phyloP scores from a whole-genome alignment of 1,140 invertebrate species.

The Drosophila triauraria region DNA sequence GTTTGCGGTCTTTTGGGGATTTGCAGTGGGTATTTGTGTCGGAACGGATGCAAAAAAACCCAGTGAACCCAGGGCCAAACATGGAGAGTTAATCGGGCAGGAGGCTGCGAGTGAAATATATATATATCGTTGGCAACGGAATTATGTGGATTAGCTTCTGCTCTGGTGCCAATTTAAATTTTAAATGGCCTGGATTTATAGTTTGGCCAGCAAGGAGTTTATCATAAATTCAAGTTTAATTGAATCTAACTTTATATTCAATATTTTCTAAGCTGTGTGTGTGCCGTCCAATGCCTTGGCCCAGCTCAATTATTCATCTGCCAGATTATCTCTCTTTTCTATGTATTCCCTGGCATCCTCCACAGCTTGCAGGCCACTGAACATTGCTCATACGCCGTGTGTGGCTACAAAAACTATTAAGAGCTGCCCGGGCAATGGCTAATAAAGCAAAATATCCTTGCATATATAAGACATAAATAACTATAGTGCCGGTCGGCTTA shows the following conservation, averaged over 20 bases:
- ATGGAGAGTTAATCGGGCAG: constrained; percentile 22
- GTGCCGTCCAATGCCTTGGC: neutral
- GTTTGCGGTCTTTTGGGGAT: constrained; percentile 47
- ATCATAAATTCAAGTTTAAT: constrained; percentile 35
- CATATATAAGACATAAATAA: constrained; percentile 45
- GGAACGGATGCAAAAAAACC: constrained; percentile 15
- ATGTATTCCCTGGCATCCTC: neutral
- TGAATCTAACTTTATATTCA: constrained; percentile 23
- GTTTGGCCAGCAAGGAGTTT: constrained; percentile 11
- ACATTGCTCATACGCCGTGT: constrained; percentile 57
- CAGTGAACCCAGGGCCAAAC: constrained; percentile 3
- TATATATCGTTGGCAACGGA: constrained; percentile 10
- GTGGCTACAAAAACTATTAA: constrained; percentile 21
- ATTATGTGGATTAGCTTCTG: constrained; percentile 41
- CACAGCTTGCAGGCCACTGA: constrained; percentile 21
- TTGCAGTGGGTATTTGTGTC: constrained; percentile 35
- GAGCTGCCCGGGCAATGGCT: constrained; percentile 33
- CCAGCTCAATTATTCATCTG: constrained; percentile 7
- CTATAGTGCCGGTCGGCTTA: constrained; percentile 30
- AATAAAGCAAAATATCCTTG: constrained; percentile 44
- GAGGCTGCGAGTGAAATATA: neutral
- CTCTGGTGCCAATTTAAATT: constrained; percentile 34
- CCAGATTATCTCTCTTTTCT: constrained; percentile 7
- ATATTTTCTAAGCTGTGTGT: constrained; percentile 11
- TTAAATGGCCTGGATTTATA: constrained; percentile 19